A percentile compares a stretch with the other conserved stretches of the same genome.
Conservation (phyloP, 2,888 invertebrate species). For the Electrophaes corylata region DNA sequence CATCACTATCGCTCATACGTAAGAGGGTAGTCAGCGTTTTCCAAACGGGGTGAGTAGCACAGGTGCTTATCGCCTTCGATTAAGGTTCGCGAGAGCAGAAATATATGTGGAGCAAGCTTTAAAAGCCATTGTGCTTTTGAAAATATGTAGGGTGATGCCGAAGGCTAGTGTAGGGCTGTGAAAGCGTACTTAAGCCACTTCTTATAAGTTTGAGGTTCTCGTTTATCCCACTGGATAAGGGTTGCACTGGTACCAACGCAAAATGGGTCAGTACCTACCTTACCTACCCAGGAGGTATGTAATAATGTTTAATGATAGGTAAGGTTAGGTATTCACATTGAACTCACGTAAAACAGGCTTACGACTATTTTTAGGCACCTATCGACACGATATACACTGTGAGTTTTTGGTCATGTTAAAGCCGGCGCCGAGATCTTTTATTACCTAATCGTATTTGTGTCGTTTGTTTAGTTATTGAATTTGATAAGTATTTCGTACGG, state of each 20-base stretch:
- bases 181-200: constrained; percentile 21
- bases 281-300: too few species aligned
- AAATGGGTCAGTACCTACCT: too few species aligned
- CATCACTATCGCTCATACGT: constrained; percentile 54
- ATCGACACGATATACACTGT: too few species aligned
- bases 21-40: constrained; percentile 74
- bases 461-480: too few species aligned
- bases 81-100: constrained; percentile 41
- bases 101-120: constrained; percentile 35
- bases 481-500: too few species aligned
- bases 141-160: constrained; percentile 17
- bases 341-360: too few species aligned
- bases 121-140: constrained; percentile 19
- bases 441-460: too few species aligned
- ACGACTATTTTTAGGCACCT: too few species aligned
- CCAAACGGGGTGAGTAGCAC: constrained; percentile 73
- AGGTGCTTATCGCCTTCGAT: constrained; percentile 59
- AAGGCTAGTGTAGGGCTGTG: not conserved
- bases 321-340: too few species aligned
- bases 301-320: too few species aligned
- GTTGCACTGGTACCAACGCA: not conserved
- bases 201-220: not conserved
- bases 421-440: too few species aligned
- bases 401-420: too few species aligned
- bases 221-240: not conserved